Evolutionary conservation across 2,113 vertebrate species (phyloP).

Genomic region (Neolamprologus devosi): DNA sequence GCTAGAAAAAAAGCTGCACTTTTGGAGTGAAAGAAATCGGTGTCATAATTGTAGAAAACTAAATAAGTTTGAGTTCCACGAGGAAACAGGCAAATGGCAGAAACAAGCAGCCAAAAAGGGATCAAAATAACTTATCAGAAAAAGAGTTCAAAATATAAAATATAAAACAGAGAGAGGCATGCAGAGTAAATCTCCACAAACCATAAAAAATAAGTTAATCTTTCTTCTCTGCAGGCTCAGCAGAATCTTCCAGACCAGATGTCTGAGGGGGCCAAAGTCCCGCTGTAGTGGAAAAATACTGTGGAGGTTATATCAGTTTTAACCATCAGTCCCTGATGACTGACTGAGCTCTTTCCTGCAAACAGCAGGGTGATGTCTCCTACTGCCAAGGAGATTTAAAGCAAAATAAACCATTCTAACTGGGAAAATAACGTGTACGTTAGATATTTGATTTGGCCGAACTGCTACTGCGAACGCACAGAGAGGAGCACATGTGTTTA

Average conservation of each 20-base stretch:
- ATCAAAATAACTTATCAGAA: neutral
- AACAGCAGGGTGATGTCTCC: neutral
- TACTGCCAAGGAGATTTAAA: neutral
- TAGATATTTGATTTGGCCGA: neutral
- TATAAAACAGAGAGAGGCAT: neutral
- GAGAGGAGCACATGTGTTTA: neutral
- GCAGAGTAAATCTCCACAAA: neutral
- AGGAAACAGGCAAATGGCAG: neutral
- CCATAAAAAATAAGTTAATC: neutral
- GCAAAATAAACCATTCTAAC: neutral
- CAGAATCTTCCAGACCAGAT: constrained; percentile 35
- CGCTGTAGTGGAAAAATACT: constrained; percentile 26
- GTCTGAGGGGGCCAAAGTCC: neutral
- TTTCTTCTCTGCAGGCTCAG: constrained; percentile 18
- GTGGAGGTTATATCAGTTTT: neutral
- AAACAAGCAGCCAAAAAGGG: neutral
- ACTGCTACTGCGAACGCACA: neutral
- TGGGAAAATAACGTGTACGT: neutral
- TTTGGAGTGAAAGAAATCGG: neutral
- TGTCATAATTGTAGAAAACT: neutral
- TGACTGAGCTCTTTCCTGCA: neutral
- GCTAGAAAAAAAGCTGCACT: neutral
- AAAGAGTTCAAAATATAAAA: neutral
- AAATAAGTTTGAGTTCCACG: neutral
- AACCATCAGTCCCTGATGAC: neutral